phyloP scores from a whole-genome alignment of 2,888 invertebrate species.

The Habrosyne pyritoides region DNA sequence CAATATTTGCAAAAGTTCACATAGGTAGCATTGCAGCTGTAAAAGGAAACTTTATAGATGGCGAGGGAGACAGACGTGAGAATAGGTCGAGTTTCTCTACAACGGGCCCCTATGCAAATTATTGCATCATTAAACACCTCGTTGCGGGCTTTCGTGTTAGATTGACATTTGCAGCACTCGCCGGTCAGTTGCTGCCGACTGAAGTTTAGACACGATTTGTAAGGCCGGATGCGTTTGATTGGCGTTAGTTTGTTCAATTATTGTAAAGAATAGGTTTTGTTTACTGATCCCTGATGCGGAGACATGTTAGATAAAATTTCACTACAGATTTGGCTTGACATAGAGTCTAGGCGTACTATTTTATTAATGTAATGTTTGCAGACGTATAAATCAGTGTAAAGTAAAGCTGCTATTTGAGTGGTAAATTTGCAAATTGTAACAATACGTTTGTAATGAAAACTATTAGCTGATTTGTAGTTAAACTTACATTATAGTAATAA shows the following conservation, averaged over 20 bases:
- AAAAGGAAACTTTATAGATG: constrained; percentile 52
- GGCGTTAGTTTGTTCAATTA: constrained; percentile 70
- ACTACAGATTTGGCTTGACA: neutral
- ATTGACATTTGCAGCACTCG: constrained; percentile 61
- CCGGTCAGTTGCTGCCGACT: constrained; percentile 35
- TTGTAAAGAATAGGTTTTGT: constrained; percentile 49
- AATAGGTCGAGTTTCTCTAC: constrained; percentile 65
- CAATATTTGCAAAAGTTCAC: constrained; percentile 36
- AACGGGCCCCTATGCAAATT: constrained; percentile 78
- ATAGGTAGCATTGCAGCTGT: constrained; percentile 63
- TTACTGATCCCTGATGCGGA: constrained; percentile 14
- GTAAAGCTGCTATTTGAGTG: too few species aligned
- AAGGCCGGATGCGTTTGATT: constrained; percentile 74
- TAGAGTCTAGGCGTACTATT: neutral
- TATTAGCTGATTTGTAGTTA: neutral
- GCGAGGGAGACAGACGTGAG: constrained; percentile 69
- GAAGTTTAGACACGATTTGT: constrained; percentile 53
- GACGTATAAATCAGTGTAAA: neutral
- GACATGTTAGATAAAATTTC: neutral
- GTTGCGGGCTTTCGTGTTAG: constrained; percentile 68
- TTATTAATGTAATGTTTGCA: neutral
- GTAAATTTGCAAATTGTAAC: too few species aligned
- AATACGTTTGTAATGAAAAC: neutral
- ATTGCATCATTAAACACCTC: constrained; percentile 81
- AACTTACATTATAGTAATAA: constrained; percentile 16